Percentiles rank a stretch among this genome's conserved stretches.
Conservation (phyloP, 2,888 invertebrate species). For the Creontiades dilutus region DNA sequence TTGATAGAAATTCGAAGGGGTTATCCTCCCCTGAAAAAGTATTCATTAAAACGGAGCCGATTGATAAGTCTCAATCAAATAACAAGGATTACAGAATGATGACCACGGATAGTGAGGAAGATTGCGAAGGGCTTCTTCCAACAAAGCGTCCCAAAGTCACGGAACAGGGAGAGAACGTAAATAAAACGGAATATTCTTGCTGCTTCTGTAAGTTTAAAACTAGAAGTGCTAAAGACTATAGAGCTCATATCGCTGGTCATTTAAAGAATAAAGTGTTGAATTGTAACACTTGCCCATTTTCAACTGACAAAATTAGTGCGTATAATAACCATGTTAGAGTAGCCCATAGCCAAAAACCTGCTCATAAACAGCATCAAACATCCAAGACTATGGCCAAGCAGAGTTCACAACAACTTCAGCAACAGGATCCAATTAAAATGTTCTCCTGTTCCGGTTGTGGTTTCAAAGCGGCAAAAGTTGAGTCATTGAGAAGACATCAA, state of each 20-base stretch:
- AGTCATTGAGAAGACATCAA: conserved; percentile 30
- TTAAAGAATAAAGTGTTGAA: conserved; percentile 40
- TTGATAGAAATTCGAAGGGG: background rate
- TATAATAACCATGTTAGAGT: conserved; percentile 51
- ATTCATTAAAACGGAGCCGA: background rate
- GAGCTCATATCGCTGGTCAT: conserved; percentile 37
- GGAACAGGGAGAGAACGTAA: background rate
- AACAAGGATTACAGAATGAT: background rate
- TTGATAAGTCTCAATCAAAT: background rate
- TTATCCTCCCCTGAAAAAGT: background rate
- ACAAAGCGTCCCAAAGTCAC: background rate
- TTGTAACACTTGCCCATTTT: conserved; percentile 46
- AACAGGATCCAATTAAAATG: background rate
- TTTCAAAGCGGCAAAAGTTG: conserved; percentile 41
- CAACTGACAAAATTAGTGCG: conserved; percentile 43
- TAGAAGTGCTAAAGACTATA: conserved; percentile 3
- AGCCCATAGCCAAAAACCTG: background rate
- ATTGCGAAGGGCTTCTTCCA: background rate
- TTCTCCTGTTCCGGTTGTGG: background rate
- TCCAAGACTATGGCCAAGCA: background rate
- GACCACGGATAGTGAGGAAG: background rate
- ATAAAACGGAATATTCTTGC: conserved; percentile 33
- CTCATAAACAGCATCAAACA: background rate
- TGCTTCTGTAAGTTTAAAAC: conserved; percentile 50
- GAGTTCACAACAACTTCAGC: background rate